Evolutionary conservation across 2,113 vertebrate genomes (phyloP), one percentile per base, ranked within the genome.

Genomic region (Ameiurus melas): DNA sequence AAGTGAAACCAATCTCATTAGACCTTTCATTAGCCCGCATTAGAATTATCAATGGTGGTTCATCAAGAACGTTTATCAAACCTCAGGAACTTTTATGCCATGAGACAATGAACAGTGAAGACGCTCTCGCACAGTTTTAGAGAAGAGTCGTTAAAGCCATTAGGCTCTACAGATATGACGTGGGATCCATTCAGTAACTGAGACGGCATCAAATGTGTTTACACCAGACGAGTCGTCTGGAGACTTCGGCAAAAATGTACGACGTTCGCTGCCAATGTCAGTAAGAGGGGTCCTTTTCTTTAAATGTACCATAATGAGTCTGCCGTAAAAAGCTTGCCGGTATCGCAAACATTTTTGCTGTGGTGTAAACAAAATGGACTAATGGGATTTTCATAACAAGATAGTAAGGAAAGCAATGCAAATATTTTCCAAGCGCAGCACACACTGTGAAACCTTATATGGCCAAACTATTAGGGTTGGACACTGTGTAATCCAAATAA

Each of bases 121-220:
- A 57, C 66, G 27, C 51, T 25, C n/a, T 55, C 13, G 5, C 33
- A 73, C 66, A 58, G 68, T 57, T 58, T 70, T 71, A 33, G 83
- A 71, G 51, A 39, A 85, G 84, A 71, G 47, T 85, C n/a, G 51
- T 71, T 57, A 53, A 71, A 85, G 43, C 66, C 64, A 55, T 71
- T 55, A 71, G 83, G 43, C 68, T 85, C 47, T 51, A 14, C 19
- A 22, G 66, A 22, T 10, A 10, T 55, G 64, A 53, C 12, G 60
- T 57, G 66, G 27, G 25, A 71, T 60, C 51, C 13, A 39, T 57
- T 73, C 30, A 27, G 58, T 14, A 70, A 39, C 19, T 30, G 4
- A 57, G 25, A 58, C 16, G 6, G 4, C 57, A 7, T 60, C 80
- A 39, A 14, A 62, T 62, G 79, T 81, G 79, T 81, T 57, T 58